Percentiles rank a stretch among this genome's conserved stretches.
Evolutionary conservation across 2,797 vertebrate genomes (phyloP).

Genomic region (Apogon talboti): DNA sequence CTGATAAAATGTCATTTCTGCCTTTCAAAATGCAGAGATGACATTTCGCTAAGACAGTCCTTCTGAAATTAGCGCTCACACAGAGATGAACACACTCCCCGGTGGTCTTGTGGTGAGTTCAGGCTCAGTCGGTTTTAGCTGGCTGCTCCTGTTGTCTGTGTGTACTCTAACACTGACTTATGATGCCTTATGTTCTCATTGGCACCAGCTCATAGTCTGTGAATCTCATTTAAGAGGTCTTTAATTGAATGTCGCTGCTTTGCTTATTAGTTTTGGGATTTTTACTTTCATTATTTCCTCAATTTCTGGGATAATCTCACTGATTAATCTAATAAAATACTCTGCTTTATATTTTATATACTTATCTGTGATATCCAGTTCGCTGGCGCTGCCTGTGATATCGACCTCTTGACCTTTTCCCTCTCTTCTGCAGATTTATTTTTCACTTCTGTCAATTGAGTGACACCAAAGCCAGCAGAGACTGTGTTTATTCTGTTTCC

Average conservation of each 20-base stretch:
- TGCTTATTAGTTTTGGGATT: slow-evolving; percentile 1
- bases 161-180: slow-evolving; percentile 3
- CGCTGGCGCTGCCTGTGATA: neutral
- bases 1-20: slow-evolving; percentile 33
- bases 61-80: neutral
- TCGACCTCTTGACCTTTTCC: slow-evolving; percentile 30
- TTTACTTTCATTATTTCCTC: neutral
- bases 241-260: slow-evolving; percentile 5
- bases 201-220: slow-evolving; percentile 1
- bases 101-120: slow-evolving; percentile 2
- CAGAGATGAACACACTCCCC: slow-evolving; percentile 2
- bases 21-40: slow-evolving; percentile 15
- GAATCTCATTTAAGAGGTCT: slow-evolving; percentile 19
- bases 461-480: slow-evolving; percentile 34
- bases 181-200: slow-evolving; percentile 14
- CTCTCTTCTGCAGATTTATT: slow-evolving; percentile 16
- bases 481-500: slow-evolving; percentile 44
- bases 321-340: neutral
- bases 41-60: slow-evolving; percentile 14
- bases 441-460: slow-evolving; percentile 33
- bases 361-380: neutral
- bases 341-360: slow-evolving; percentile 9
- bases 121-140: neutral
- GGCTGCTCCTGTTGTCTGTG: neutral
- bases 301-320: neutral